Base-by-base conservation (phyloP, 2,113 vertebrate genomes). In the Cervus canadensis region DNA sequence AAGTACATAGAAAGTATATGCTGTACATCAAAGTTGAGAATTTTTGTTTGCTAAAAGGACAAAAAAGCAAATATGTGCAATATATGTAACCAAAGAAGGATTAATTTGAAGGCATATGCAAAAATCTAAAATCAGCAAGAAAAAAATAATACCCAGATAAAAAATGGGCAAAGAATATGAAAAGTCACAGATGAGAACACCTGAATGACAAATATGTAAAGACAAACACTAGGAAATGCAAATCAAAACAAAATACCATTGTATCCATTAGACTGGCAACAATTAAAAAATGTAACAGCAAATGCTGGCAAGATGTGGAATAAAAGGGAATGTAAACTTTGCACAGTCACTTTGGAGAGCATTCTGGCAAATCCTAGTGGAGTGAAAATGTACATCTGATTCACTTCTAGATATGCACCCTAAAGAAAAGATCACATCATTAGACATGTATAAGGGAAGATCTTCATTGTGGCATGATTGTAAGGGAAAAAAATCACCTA, bases 101-200 rank as follows among this genome's bases (percentile, higher is more conserved):
- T 60, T 71, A 71, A 60, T 45, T 54, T 48, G 45, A 94, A 25
- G 30, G 50, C 16, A 62, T 57, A 45, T 21, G 48, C 10, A 88
- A 87, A 94, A 64, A 85, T 64, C 15, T 62, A 96, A 97, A 71
- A 81, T 90, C 6, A 60, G 19, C 25, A 95, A 62, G 15, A 71
- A 89, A 89, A 85, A 74, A 13, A 84, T 23, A 52, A 45, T 59
- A 59, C 62, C 26, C 60, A 60, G 30, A 90, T 40, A 88, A 88
- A 83, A 95, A 67, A 90, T 83, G 21, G 45, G 43, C 36, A 64
- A 93, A 96, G 43, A 84, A 64, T 40, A 48, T 21, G 12, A 64
- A 92, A 95, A 94, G 54, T 87, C 62, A 60, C 21, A 95, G 81
- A 93, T 90, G 48, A 96, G 50, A 90, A 78, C 30, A 83, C 11